phyloP scores from a whole-genome alignment of 1,140 invertebrate species.

The Sycobia sp. region DNA sequence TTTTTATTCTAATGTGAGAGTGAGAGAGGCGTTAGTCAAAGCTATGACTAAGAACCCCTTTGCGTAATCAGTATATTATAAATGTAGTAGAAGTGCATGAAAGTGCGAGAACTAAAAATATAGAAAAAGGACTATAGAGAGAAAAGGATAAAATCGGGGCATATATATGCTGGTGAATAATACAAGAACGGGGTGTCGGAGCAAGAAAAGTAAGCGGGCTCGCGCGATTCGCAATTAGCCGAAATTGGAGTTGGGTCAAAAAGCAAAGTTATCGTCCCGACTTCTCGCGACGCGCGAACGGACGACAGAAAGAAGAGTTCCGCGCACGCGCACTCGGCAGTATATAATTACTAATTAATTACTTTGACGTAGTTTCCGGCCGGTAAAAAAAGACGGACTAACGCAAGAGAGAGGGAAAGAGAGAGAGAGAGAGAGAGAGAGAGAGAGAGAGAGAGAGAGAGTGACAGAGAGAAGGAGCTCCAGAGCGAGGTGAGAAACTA shows the following conservation, averaged over 20 bases:
- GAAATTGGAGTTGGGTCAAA: constrained; percentile 33
- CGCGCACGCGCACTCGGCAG: constrained; percentile 3
- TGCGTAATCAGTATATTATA: no score
- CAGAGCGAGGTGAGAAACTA: no score
- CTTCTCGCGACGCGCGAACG: neutral
- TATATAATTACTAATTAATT: constrained; percentile 35
- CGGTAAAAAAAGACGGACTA: neutral
- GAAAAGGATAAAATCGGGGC: no score
- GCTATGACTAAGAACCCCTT: no score
- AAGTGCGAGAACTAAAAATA: no score
- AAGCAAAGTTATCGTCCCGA: constrained; percentile 26
- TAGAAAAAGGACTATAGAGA: no score
- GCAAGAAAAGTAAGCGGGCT: neutral
- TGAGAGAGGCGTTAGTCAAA: no score
- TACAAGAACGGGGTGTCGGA: no score
- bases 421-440: constrained; percentile 11
- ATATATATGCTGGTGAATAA: no score
- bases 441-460: constrained; percentile 8
- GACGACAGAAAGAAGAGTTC: constrained; percentile 20
- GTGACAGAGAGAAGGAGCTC: no score
- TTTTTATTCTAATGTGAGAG: no score
- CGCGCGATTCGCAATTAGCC: constrained; percentile 34
- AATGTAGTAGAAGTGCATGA: no score
- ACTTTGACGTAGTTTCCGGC: constrained; percentile 23
- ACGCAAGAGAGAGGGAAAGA: neutral